Evolutionary conservation across 2,113 vertebrate genomes (phyloP).

Genomic region (Zosterops borbonicus): DNA sequence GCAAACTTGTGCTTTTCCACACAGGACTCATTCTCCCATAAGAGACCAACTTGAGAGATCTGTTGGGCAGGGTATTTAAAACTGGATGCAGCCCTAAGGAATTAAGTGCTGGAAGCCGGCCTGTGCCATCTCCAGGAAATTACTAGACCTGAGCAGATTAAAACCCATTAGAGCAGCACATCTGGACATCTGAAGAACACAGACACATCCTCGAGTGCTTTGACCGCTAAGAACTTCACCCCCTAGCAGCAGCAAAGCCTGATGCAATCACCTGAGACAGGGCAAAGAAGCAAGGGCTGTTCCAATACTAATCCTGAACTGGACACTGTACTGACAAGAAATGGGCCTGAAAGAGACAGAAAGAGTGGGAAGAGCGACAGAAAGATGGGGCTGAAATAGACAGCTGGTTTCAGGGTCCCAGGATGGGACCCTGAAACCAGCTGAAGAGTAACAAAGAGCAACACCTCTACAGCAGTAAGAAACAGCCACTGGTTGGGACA

Average conservation of each 20-base stretch:
- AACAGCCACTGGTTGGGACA: background rate
- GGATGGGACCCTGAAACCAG: background rate
- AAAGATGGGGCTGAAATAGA: too few species aligned
- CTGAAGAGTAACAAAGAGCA: background rate
- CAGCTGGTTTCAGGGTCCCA: background rate
- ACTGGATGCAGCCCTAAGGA: background rate
- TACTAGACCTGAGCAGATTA: background rate
- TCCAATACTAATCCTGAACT: rapidly evolving
- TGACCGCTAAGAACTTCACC: background rate
- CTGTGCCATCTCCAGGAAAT: background rate
- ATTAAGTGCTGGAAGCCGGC: background rate
- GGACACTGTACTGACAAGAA: background rate
- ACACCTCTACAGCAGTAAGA: background rate
- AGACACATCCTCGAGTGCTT: background rate
- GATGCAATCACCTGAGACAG: background rate
- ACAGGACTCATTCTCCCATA: background rate
- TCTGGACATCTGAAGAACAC: background rate
- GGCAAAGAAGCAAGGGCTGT: background rate
- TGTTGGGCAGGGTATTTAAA: background rate
- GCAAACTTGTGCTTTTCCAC: background rate
- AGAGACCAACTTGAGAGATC: background rate
- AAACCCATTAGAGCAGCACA: background rate
- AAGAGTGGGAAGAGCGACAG: too few species aligned
- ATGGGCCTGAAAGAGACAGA: background rate
- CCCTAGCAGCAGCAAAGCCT: background rate